Evolutionary conservation across 2,113 vertebrate genomes (phyloP).

Genomic region (Xenopus laevis): DNA sequence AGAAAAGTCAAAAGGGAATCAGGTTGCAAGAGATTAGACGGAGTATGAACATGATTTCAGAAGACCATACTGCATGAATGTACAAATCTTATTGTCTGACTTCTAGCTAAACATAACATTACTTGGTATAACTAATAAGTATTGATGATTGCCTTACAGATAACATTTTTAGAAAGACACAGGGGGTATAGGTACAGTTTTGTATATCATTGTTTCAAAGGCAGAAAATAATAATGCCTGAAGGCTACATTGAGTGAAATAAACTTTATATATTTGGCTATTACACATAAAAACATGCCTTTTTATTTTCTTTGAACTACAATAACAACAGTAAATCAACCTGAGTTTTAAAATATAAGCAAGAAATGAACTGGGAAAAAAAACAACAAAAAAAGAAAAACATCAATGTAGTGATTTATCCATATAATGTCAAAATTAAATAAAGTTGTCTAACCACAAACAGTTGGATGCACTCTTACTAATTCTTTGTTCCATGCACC

Average conservation of each 20-base stretch:
- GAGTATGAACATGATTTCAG: not conserved
- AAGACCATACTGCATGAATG: not conserved
- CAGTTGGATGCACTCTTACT: not conserved
- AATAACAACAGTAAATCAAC: constrained; percentile 36
- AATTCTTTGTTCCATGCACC: no score
- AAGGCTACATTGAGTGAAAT: constrained; percentile 18
- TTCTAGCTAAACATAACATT: not conserved
- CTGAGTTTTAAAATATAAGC: constrained; percentile 21
- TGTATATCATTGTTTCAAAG: no score
- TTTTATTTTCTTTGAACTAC: constrained; percentile 33
- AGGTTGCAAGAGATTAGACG: not conserved
- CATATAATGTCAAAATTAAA: constrained; percentile 35
- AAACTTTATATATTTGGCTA: constrained; percentile 28
- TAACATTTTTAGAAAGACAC: not conserved
- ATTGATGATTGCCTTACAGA: not conserved
- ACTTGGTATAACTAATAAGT: not conserved
- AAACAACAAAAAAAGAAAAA: not conserved
- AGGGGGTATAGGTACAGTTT: not conserved
- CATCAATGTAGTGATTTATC: constrained; percentile 29
- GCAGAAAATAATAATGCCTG: constrained; percentile 34
- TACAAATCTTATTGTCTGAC: not conserved
- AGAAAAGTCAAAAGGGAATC: not conserved
- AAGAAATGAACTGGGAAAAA: constrained; percentile 3
- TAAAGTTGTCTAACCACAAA: constrained; percentile 21
- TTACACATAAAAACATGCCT: constrained; percentile 27